Conservation (phyloP, 2,888 invertebrate species). For the Seira musarum region DNA sequence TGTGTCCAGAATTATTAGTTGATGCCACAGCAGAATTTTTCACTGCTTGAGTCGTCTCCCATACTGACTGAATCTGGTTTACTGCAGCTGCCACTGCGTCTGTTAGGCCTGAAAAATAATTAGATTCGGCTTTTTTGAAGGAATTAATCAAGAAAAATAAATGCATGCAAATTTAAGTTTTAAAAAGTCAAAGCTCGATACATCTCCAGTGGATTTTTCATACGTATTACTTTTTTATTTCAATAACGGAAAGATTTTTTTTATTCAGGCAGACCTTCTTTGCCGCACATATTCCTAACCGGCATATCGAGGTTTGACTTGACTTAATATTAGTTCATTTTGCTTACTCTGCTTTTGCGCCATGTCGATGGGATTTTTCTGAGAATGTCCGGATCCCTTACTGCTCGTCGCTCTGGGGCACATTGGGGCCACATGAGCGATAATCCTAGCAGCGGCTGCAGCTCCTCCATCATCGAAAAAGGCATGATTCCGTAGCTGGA, state of each 20-base stretch:
- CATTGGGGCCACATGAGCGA: conserved; percentile 66
- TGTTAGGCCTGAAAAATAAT: conserved; percentile 76
- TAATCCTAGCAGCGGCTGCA: conserved; percentile 62
- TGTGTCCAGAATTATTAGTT: conserved; percentile 15
- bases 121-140: background rate
- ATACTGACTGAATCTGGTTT: conserved; percentile 74
- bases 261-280: too few relatives aligned
- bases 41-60: conserved; percentile 54
- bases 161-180: too few relatives aligned
- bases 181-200: too few relatives aligned
- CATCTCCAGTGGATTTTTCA: too few relatives aligned
- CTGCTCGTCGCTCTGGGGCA: conserved; percentile 44
- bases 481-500: conserved; percentile 53
- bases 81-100: conserved; percentile 83
- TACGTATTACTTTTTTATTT: background rate
- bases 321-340: background rate
- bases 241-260: too few relatives aligned
- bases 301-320: background rate
- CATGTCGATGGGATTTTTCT: conserved; percentile 61
- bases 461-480: conserved; percentile 58
- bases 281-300: too few relatives aligned
- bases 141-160: too few relatives aligned
- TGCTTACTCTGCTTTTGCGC: conserved; percentile 68
- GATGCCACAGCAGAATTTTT: conserved; percentile 28
- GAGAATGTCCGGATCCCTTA: conserved; percentile 33